A percentile compares a stretch with the other conserved stretches of the same genome.
Conservation (phyloP, 2,888 invertebrate species). For the Perdita meconis region DNA sequence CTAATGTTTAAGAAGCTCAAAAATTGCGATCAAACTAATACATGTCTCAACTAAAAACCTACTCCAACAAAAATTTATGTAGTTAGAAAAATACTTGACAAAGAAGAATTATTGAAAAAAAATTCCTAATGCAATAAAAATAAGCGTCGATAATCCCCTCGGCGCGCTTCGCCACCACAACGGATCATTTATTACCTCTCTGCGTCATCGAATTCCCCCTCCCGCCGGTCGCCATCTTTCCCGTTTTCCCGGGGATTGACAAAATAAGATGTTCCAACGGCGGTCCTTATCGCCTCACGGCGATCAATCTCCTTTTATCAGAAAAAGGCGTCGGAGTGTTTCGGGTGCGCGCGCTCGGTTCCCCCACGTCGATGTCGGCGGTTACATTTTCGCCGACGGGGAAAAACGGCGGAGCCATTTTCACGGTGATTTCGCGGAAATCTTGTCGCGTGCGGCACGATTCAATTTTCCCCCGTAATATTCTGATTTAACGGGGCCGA, state of each 20-base stretch:
- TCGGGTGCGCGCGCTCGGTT: not conserved
- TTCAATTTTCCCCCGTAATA: conserved; percentile 64
- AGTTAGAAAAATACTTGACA: too few relatives aligned
- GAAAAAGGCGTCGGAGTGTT: conserved; percentile 18
- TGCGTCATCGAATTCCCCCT: conserved; percentile 10
- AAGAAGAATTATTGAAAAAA: too few relatives aligned
- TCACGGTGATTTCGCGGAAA: conserved; percentile 51
- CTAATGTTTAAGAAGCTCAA: too few relatives aligned
- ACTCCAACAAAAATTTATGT: too few relatives aligned
- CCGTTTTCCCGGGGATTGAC: conserved; percentile 26
- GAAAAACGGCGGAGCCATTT: conserved; percentile 41
- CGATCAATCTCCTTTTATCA: conserved; percentile 46
- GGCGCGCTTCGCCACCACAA: not conserved
- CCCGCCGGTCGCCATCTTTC: not conserved
- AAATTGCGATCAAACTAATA: too few relatives aligned
- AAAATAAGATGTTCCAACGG: conserved; percentile 45
- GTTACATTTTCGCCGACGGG: conserved; percentile 21
- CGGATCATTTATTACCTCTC: conserved; percentile 41
- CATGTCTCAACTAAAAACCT: too few relatives aligned
- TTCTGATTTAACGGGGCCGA: conserved; percentile 49
- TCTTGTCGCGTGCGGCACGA: conserved; percentile 49
- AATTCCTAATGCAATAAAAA: too few relatives aligned
- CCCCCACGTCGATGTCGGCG: too few relatives aligned
- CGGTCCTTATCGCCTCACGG: conserved; percentile 24
- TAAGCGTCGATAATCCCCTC: not conserved